Evolutionary conservation across 1,140 invertebrate species (phyloP).

Genomic region (Leptinotarsa defecta): DNA sequence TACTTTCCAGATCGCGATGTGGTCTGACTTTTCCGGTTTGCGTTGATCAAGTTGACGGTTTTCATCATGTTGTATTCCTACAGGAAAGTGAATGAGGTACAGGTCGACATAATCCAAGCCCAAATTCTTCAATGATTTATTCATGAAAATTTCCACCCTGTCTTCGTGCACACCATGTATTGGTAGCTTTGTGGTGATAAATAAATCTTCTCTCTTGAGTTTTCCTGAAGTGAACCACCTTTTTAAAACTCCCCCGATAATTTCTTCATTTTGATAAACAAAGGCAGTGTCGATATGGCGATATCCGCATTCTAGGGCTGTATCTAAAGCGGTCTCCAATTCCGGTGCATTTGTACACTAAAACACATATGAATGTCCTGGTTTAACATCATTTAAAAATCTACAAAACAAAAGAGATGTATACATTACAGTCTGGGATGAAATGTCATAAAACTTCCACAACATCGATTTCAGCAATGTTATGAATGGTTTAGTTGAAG

Average conservation of each 20-base stretch:
- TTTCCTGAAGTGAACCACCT: conserved; percentile 71
- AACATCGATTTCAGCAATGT: too few species aligned
- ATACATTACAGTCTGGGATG: too few species aligned
- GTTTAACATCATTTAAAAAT: not conserved
- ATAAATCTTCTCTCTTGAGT: conserved; percentile 70
- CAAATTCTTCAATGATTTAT: conserved; percentile 63
- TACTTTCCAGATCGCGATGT: conserved; percentile 75
- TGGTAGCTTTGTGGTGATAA: conserved; percentile 65
- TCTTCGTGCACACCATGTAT: conserved; percentile 10
- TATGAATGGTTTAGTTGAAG: too few species aligned
- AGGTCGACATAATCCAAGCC: conserved; percentile 82
- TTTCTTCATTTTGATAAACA: conserved; percentile 77
- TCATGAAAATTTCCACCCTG: conserved; percentile 39
- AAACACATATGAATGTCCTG: conserved; percentile 1
- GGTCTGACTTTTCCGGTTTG: conserved; percentile 70
- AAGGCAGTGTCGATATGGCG: conserved; percentile 63
- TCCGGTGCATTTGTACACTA: conserved; percentile 41
- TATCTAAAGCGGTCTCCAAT: conserved; percentile 18
- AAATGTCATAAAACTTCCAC: too few species aligned
- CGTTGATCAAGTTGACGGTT: conserved; percentile 62
- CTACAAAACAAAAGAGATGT: too few species aligned
- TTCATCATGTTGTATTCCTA: conserved; percentile 60
- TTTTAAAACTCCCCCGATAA: conserved; percentile 76
- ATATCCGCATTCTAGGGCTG: conserved; percentile 22
- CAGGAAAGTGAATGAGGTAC: conserved; percentile 82